Base-by-base conservation (phyloP, 1,140 invertebrate species). In the Sogatella furcifera region DNA sequence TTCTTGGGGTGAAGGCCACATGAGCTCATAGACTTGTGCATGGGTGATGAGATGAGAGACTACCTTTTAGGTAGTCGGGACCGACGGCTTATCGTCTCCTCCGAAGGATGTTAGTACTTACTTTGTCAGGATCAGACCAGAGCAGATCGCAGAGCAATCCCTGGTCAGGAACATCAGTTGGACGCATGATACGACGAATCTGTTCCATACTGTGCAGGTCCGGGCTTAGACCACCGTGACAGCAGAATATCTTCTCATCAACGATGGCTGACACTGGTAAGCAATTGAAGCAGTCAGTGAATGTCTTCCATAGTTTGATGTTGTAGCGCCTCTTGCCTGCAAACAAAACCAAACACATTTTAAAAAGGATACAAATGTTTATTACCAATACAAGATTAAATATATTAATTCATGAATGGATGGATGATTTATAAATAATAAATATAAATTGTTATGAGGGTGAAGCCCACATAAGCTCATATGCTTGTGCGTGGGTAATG, bases 281-380 rank as follows among this genome's bases (percentile, higher is more conserved):
- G 78, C 95, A 98, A 77, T 98, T 98, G 73, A 98, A 98, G 74
- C 94, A 97, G 75, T 98, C 95, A 63, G 95, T 97, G 74, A 98
- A 98, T 21, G 92, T 97, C 78, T 98, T 98, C 95, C 95, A 98
- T 68, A 98, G 74, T 75, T 97, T 97, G 62, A 98, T 95, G 77
- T 95, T 97, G 74, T 94, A 98, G 69, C 95, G 83, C 72, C 94
- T 82, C 78, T 91, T 88, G 55, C 70, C 69, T 70, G 21, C 57
- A 86, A 62, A 57, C 44, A 54, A 2, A 42, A 24, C 24, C 24
- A 2, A 28, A 28, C 24, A 28, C 24, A 4, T 4, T 28, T 28
- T 6, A 28, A 28, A 4, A 6, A 28, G 6, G 2, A 28, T 28
- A 28, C 24, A 28, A 28, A 4, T 4, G 24, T 28, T 28, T 4